Evolutionary conservation across 2,888 invertebrate genomes (phyloP).

Genomic region (Drosophila bunnanda): DNA sequence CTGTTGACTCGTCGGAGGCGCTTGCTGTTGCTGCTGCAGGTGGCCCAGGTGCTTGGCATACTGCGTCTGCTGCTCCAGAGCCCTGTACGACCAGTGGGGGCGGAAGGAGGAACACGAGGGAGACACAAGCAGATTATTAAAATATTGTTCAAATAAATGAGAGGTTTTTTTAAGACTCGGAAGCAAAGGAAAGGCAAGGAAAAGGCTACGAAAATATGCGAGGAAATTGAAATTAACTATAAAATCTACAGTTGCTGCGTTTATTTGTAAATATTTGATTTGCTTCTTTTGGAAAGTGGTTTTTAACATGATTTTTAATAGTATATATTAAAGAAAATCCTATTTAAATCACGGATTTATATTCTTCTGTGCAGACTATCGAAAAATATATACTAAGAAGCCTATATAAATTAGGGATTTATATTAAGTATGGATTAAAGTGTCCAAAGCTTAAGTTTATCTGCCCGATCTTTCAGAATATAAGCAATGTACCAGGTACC

Average conservation of each 20-base stretch:
- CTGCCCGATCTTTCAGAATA: too few species aligned
- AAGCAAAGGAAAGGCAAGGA: neutral
- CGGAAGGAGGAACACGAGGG: slow-evolving; percentile 51
- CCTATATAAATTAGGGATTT: too few species aligned
- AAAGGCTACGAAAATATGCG: too few species aligned
- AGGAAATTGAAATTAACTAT: neutral
- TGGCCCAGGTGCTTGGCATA: slow-evolving; percentile 83
- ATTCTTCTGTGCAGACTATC: too few species aligned
- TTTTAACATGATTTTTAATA: neutral
- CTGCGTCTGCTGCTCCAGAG: slow-evolving; percentile 82
- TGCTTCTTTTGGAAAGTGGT: neutral
- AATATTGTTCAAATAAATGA: slow-evolving; percentile 58
- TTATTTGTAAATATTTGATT: neutral
- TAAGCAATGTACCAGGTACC: too few species aligned
- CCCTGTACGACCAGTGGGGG: slow-evolving; percentile 83
- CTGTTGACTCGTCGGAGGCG: slow-evolving; percentile 52
- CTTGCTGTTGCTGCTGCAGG: slow-evolving; percentile 83
- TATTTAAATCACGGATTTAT: too few species aligned
- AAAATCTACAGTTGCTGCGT: neutral
- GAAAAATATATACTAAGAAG: too few species aligned
- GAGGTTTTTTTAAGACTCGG: neutral
- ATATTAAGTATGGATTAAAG: too few species aligned
- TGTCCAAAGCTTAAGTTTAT: too few species aligned
- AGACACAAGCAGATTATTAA: slow-evolving; percentile 81
- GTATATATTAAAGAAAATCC: too few species aligned